phyloP scores from a whole-genome alignment of 1,140 invertebrate species.

The Ridgeia piscesae region DNA sequence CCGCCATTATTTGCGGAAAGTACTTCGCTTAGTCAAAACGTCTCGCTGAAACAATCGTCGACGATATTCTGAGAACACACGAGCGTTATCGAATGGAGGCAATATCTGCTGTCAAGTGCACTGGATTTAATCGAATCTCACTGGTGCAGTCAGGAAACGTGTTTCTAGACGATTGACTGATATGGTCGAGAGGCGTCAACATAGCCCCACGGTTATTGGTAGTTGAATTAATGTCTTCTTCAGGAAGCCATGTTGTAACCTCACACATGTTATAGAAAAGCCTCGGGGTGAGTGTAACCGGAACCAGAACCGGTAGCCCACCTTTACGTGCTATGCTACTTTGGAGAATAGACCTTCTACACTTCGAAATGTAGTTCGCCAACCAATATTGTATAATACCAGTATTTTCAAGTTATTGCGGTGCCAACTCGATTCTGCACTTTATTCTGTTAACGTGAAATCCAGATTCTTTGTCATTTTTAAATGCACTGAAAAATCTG shows the following conservation, averaged over 20 bases:
- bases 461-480: not conserved
- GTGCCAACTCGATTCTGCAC: not conserved
- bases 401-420: not conserved
- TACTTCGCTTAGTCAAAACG: not conserved
- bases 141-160: not conserved
- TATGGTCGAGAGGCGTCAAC: not conserved
- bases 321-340: too few species aligned
- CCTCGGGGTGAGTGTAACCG: too few species aligned
- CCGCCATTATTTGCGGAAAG: not conserved
- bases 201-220: not conserved
- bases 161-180: not conserved
- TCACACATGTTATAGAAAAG: not conserved
- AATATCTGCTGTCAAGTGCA: not conserved
- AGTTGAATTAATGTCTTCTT: not conserved
- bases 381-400: not conserved
- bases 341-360: too few species aligned
- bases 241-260: not conserved
- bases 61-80: not conserved
- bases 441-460: not conserved
- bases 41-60: not conserved
- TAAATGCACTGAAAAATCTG: not conserved
- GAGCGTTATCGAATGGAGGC: not conserved
- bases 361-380: not conserved
- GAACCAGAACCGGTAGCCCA: too few species aligned
- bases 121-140: not conserved